phyloP scores from a whole-genome alignment of 2,113 vertebrate species.

The Salvelinus alpinus region DNA sequence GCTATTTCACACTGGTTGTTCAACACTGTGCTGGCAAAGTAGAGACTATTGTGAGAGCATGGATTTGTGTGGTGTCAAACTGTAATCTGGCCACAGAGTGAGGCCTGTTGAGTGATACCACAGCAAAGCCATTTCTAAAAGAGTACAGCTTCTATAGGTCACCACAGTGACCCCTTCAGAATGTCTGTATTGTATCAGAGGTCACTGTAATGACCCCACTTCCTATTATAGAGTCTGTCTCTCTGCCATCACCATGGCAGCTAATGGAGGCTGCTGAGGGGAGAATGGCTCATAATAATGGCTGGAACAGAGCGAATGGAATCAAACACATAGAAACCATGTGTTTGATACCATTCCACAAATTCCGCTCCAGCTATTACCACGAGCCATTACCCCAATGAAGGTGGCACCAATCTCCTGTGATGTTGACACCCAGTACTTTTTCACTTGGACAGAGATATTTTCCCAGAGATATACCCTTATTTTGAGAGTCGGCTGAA shows the following conservation, averaged over 20 bases:
- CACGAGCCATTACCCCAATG: too few species aligned
- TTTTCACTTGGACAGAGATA: constrained; percentile 51
- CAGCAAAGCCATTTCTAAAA: constrained; percentile 47
- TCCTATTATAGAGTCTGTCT: constrained; percentile 34
- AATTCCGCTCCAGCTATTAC: too few species aligned
- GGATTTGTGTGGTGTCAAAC: constrained; percentile 44
- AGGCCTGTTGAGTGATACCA: constrained; percentile 39
- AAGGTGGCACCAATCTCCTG: constrained; percentile 3
- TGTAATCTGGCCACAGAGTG: constrained; percentile 48
- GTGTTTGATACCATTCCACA: too few species aligned
- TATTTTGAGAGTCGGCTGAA: constrained; percentile 41
- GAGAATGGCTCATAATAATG: too few species aligned
- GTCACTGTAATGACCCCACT: constrained; percentile 42
- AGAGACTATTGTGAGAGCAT: constrained; percentile 40
- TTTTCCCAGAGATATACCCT: constrained; percentile 15
- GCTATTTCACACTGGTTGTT: constrained; percentile 42
- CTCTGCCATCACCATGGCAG: constrained; percentile 37
- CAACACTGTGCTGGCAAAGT: constrained; percentile 27
- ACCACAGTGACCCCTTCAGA: constrained; percentile 45
- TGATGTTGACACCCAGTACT: constrained; percentile 56
- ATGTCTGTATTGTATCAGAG: constrained; percentile 36
- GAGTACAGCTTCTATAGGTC: constrained; percentile 37
- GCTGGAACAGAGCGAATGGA: too few species aligned
- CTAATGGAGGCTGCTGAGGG: not conserved
- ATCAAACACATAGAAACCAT: too few species aligned